Evolutionary conservation across 2,113 vertebrate genomes (phyloP).

Genomic region (Laticauda laticaudata): DNA sequence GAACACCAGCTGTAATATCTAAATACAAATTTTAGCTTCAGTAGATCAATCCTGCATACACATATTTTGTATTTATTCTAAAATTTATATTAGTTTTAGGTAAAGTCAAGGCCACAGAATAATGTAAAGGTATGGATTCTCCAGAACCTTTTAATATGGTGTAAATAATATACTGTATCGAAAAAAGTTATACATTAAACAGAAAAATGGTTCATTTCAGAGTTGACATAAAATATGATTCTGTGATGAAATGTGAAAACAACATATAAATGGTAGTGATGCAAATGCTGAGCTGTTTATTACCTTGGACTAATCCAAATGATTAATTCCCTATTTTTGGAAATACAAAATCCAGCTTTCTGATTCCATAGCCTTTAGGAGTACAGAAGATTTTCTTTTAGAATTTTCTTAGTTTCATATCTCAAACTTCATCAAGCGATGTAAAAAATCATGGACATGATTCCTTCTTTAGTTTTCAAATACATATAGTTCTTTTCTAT

Average conservation of each 20-base stretch:
- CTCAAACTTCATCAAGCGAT: background rate
- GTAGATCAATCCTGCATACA: background rate
- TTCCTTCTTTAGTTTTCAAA: background rate
- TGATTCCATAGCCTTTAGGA: background rate
- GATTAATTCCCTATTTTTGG: background rate
- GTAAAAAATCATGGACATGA: background rate
- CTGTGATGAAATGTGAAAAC: background rate
- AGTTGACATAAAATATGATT: background rate
- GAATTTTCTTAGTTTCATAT: background rate
- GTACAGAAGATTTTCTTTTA: background rate
- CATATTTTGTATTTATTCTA: background rate
- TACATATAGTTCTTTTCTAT: background rate
- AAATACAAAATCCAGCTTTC: background rate
- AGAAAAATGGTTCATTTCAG: background rate
- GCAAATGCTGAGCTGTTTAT: background rate
- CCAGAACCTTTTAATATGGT: background rate
- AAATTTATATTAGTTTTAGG: background rate
- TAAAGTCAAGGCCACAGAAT: background rate
- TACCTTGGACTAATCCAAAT: background rate
- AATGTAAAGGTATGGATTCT: background rate
- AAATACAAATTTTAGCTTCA: background rate
- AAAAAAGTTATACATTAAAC: background rate
- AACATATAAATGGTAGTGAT: background rate
- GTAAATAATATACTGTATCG: background rate
- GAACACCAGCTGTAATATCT: background rate